phyloP scores from a whole-genome alignment of 2,888 invertebrate genomes.

The Zygogramma bicolorata region DNA sequence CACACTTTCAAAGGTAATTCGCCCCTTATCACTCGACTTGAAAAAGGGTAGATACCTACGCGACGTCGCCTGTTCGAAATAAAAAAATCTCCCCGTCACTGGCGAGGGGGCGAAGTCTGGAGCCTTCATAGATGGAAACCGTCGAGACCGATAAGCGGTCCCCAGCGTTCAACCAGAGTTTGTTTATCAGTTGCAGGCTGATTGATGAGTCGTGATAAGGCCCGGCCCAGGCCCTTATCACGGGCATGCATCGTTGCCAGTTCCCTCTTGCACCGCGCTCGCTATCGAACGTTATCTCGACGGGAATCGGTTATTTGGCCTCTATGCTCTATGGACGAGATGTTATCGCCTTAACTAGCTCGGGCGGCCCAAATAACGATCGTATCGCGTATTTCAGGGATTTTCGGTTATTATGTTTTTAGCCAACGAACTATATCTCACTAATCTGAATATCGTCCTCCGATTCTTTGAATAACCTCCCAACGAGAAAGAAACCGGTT shows the following conservation, averaged over 20 bases:
- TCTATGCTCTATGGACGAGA: conserved; percentile 68
- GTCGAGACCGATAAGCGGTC: conserved; percentile 70
- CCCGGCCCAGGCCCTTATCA: conserved; percentile 65
- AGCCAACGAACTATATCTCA: conserved; percentile 9
- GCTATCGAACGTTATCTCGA: conserved; percentile 57
- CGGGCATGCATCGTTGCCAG: conserved; percentile 64
- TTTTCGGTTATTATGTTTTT: conserved; percentile 22
- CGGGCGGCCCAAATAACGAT: conserved; percentile 69
- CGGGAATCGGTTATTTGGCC: conserved; percentile 67
- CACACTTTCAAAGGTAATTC: too few species aligned
- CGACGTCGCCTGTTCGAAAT: background rate
- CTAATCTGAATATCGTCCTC: background rate
- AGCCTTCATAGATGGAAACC: conserved; percentile 69
- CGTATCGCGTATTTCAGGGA: conserved; percentile 16
- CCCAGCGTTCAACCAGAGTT: conserved; percentile 65
- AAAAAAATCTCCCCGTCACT: conserved; percentile 9
- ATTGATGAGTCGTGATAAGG: conserved; percentile 68
- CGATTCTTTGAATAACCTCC: background rate
- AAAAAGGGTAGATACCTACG: too few species aligned
- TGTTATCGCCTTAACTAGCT: conserved; percentile 72
- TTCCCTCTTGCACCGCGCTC: conserved; percentile 55
- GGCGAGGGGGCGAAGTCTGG: conserved; percentile 45
- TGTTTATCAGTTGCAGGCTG: conserved; percentile 67
- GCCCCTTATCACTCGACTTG: too few species aligned
- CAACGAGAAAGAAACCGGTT: too few species aligned